Percentiles rank a stretch among this genome's conserved stretches.
phyloP scores from a whole-genome alignment of 2,888 invertebrate genomes.

The Diarsia dahlii region DNA sequence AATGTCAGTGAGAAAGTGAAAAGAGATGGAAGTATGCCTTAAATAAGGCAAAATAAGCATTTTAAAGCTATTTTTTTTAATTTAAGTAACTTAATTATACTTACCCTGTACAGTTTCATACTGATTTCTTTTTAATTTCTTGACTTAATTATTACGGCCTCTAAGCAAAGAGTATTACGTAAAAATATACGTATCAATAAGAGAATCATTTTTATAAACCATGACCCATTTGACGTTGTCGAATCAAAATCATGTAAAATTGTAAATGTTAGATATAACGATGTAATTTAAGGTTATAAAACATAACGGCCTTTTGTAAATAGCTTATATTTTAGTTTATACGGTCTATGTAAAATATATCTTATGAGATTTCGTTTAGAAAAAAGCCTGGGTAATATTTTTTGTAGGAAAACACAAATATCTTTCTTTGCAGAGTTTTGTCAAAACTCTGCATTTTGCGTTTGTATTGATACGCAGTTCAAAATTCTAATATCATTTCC shows the following conservation, averaged over 20 bases:
- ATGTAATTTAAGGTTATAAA: conserved; percentile 74
- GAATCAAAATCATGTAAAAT: conserved; percentile 80
- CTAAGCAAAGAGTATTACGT: conserved; percentile 60
- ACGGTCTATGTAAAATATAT: conserved; percentile 68
- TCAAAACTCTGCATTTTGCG: conserved; percentile 38
- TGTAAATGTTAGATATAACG: conserved; percentile 85
- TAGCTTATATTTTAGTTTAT: conserved; percentile 81
- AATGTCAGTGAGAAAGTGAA: conserved; percentile 28
- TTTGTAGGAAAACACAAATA: conserved; percentile 26
- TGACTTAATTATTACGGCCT: conserved; percentile 51
- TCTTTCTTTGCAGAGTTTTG: conserved; percentile 43
- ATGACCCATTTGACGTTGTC: conserved; percentile 66
- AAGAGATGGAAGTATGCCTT: conserved; percentile 45
- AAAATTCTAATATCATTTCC: conserved; percentile 55
- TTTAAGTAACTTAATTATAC: conserved; percentile 65
- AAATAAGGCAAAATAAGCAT: conserved; percentile 54
- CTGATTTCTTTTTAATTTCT: conserved; percentile 52
- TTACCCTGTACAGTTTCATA: conserved; percentile 64
- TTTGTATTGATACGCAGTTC: conserved; percentile 32
- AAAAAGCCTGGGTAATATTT: conserved; percentile 35
- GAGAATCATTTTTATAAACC: conserved; percentile 59
- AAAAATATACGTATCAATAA: conserved; percentile 58
- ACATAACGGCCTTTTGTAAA: conserved; percentile 85
- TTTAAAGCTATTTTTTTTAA: conserved; percentile 65
- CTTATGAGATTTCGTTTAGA: conserved; percentile 57